Conservation (phyloP, 2,113 vertebrate species). For the Stigmatopora argus region DNA sequence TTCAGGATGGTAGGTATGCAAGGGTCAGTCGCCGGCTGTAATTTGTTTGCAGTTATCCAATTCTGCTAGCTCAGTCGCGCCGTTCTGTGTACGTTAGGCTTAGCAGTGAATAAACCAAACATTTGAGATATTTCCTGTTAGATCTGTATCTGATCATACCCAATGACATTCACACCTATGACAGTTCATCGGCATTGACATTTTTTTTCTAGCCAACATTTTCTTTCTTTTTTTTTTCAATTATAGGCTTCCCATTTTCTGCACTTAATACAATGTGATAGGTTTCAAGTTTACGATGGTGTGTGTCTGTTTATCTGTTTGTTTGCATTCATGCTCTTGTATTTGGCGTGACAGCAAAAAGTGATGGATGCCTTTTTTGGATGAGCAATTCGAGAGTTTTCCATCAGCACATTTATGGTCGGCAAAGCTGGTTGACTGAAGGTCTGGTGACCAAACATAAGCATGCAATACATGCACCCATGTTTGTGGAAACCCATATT, state of each 20-base stretch:
- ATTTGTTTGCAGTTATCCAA: too few relatives aligned
- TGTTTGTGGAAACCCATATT: conserved; percentile 15
- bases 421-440: conserved; percentile 42
- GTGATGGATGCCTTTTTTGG: conserved; percentile 19
- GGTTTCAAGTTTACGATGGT: conserved; percentile 24
- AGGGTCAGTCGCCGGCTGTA: too few relatives aligned
- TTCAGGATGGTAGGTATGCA: too few relatives aligned
- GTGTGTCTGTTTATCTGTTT: neutral
- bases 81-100: neutral
- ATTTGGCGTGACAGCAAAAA: conserved; percentile 4
- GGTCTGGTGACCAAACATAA: conserved; percentile 47
- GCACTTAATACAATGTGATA: neutral
- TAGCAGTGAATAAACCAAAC: neutral
- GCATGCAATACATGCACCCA: conserved; percentile 9
- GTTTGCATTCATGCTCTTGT: neutral
- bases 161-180: conserved; percentile 17
- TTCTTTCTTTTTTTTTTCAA: conserved; percentile 9
- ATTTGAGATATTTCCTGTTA: neutral
- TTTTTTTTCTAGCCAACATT: conserved; percentile 19
- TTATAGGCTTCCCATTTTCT: conserved; percentile 7
- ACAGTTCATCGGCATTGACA: conserved; percentile 8
- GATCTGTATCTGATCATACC: conserved; percentile 26
- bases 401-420: conserved; percentile 53
- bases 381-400: conserved; percentile 53
- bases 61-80: too few relatives aligned